Evolutionary conservation across 1,140 invertebrate genomes (phyloP), one percentile per base, ranked within the genome.

Genomic region (Euura lappo): DNA sequence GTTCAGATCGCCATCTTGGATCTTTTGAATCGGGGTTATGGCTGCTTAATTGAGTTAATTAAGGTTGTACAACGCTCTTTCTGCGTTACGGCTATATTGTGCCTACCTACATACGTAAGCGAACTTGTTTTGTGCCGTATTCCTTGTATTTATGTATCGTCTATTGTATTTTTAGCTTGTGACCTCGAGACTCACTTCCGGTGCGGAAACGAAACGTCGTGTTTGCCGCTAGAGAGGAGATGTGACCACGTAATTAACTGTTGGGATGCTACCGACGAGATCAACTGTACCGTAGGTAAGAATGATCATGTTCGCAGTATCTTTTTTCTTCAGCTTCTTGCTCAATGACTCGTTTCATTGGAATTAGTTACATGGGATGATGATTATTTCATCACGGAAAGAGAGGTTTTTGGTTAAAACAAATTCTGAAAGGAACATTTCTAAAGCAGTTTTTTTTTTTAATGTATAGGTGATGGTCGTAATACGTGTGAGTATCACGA

Each of bases 171-270:
- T 90, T 83, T 85, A 94, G 93, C 89, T 73, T 95, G 94, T 81
- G 88, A 93, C 79, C 84, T 91, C 69, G 84, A 89, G 10, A 92
- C 91, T 71, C 90, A 94, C 83, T 95, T 96, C 81, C 93, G 93
- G 65, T 96, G 94, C 81, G 92, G 93, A 65, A 93, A 94, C 77
- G 89, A 90, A 70, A 94, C 93, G 74, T 94, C 93, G 46, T 95
- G 94, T 84, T 88, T 95, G 72, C 88, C 92, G 13, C 88, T 91
- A 69, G 89, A 85, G 11, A 92, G 91, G 81, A 89, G 89, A 75
- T 96, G 94, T 83, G 91, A 96, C 84, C 92, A 93, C 45, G 87
- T 91, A 71, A 90, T 94, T 68, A 94, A 95, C 82, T 96, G 94
- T 79, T 94, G 93, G 93, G 94, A 95, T 83, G 93, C 92, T 28